Percentiles rank a stretch among this genome's conserved stretches.
These are phyloP conservation scores for Geococcyx californianus DNA, from an alignment of 2,113 vertebrate species.

Conservation along the genomic window DNA sequence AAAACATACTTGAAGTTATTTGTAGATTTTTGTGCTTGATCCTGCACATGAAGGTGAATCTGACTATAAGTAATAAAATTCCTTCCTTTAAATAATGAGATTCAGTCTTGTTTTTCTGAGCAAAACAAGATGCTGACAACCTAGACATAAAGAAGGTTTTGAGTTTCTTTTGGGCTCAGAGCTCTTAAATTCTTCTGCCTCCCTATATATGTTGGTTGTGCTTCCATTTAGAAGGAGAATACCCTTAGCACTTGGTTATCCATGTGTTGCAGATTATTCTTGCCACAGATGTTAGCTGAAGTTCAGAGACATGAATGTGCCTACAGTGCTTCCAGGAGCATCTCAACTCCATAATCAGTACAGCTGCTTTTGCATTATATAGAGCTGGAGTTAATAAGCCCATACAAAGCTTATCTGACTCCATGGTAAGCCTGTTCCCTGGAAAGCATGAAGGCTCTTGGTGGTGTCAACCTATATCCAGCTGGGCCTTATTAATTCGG, in stretches of 20 bases:
- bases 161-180: background rate
- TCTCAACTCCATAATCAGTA: background rate
- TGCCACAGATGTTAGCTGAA: background rate
- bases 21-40: background rate
- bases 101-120: background rate
- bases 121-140: slow-evolving; percentile 6
- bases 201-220: background rate
- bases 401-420: background rate
- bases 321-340: slow-evolving; percentile 9
- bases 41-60: background rate
- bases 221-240: background rate
- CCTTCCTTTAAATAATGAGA: background rate
- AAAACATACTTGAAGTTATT: background rate
- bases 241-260: background rate
- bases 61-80: background rate
- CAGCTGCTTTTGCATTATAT: background rate
- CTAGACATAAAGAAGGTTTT: background rate
- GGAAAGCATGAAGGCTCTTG: background rate
- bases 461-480: background rate
- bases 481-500: background rate
- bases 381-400: background rate
- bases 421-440: background rate
- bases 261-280: slow-evolving; percentile 3
- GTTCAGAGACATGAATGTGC: background rate
- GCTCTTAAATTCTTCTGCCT: background rate